Conservation (phyloP, 2,888 invertebrate species). For the Agapostemon virescens region DNA sequence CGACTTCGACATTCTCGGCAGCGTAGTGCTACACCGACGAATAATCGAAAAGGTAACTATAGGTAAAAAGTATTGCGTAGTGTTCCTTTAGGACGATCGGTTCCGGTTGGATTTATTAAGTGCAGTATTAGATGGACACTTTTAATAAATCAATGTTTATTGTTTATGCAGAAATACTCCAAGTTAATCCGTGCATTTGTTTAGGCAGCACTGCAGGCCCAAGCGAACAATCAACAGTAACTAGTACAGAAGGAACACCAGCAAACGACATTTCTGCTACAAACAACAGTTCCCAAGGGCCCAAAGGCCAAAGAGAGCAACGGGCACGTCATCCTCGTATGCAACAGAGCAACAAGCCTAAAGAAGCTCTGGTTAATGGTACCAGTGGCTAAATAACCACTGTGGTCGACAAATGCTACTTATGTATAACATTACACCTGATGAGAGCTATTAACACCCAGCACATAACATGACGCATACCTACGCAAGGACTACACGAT, state of each 20-base stretch:
- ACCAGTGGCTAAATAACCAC: constrained; percentile 80
- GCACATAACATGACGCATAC: constrained; percentile 78
- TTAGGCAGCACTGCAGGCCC: constrained; percentile 76
- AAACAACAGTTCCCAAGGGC: constrained; percentile 76
- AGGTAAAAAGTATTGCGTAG: background rate
- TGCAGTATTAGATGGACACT: background rate
- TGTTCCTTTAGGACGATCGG: constrained; percentile 65
- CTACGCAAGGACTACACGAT: constrained; percentile 78
- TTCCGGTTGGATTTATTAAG: constrained; percentile 29
- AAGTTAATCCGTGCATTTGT: constrained; percentile 64
- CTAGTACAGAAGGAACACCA: constrained; percentile 76
- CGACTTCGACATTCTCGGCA: constrained; percentile 75
- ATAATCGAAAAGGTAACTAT: constrained; percentile 74
- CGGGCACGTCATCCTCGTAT: constrained; percentile 77
- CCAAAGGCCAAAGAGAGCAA: constrained; percentile 78
- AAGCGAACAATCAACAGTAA: constrained; percentile 76
- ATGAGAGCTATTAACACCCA: constrained; percentile 76
- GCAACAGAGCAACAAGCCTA: constrained; percentile 82
- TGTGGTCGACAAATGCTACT: constrained; percentile 62
- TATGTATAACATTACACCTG: constrained; percentile 71
- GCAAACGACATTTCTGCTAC: constrained; percentile 75
- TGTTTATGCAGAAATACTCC: constrained; percentile 43
- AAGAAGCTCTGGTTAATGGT: constrained; percentile 86
- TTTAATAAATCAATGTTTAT: constrained; percentile 11
- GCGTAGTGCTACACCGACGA: constrained; percentile 79